Conservation (phyloP, 1,140 invertebrate species). For the Drosophila ambigua region DNA sequence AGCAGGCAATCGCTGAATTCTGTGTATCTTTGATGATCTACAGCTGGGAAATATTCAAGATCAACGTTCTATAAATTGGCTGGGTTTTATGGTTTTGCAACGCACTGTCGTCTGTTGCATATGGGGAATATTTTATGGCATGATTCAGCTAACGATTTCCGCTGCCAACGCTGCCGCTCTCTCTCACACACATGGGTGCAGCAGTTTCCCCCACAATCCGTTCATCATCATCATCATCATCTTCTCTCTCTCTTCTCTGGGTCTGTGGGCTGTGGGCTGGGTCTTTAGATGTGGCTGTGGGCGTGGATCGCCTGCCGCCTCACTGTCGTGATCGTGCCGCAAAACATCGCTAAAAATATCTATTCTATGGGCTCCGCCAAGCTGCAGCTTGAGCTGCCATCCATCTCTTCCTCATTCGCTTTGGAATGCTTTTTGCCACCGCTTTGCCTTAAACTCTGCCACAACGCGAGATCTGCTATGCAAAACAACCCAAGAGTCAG, state of each 20-base stretch:
- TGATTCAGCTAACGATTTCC: constrained; percentile 75
- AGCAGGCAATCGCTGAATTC: too few species aligned
- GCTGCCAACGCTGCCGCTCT: constrained; percentile 56
- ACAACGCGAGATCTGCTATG: constrained; percentile 2
- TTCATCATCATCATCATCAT: constrained; percentile 48
- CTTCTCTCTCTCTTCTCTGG: constrained; percentile 18
- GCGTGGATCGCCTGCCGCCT: constrained; percentile 48
- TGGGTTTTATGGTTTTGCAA: constrained; percentile 34
- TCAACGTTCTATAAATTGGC: constrained; percentile 2
- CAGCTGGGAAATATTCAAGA: neutral
- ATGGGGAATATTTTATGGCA: constrained; percentile 51
- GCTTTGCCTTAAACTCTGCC: neutral
- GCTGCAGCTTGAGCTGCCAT: constrained; percentile 27
- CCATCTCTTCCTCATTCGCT: constrained; percentile 13
- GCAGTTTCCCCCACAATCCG: constrained; percentile 50
- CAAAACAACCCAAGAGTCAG: constrained; percentile 37
- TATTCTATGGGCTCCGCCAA: constrained; percentile 29
- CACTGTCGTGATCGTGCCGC: constrained; percentile 60
- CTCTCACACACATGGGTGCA: constrained; percentile 47
- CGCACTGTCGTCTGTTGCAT: constrained; percentile 36
- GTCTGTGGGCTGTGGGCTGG: constrained; percentile 20
- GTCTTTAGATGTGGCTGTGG: constrained; percentile 13
- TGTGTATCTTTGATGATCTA: neutral
- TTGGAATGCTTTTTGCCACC: constrained; percentile 7
- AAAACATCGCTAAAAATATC: constrained; percentile 71